Conservation (phyloP, 2,113 vertebrate species). For the Bagarius yarrelli region DNA sequence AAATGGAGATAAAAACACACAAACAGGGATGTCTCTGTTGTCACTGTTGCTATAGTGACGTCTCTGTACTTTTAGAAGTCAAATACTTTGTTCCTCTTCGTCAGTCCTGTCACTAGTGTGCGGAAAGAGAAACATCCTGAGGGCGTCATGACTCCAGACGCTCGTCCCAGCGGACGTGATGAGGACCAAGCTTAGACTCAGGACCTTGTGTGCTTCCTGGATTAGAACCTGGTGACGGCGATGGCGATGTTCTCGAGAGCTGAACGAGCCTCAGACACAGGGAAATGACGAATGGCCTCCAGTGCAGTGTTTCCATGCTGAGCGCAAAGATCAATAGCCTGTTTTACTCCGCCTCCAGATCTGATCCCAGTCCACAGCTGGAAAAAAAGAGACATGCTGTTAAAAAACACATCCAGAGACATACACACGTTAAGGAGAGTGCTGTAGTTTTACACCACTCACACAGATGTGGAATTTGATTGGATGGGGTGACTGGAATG, state of each 20-base stretch:
- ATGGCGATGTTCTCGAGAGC: conserved; percentile 95
- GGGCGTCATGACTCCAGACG: not conserved
- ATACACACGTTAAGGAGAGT: not conserved
- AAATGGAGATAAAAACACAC: not conserved
- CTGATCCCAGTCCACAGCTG: conserved; percentile 88
- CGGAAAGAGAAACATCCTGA: not conserved
- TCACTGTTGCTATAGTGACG: not conserved
- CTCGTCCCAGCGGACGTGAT: not conserved
- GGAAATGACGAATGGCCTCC: conserved; percentile 89
- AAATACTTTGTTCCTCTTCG: not conserved
- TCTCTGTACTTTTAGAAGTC: not conserved
- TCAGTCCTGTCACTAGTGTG: not conserved
- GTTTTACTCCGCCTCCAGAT: conserved; percentile 90
- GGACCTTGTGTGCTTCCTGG: conserved; percentile 47
- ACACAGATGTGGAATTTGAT: not conserved
- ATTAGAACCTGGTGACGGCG: conserved; percentile 84
- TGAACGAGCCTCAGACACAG: conserved; percentile 89
- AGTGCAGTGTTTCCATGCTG: conserved; percentile 92
- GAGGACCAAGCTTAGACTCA: not conserved
- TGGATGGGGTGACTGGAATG: not conserved
- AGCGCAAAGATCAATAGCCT: conserved; percentile 91
- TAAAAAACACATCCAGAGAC: not conserved
- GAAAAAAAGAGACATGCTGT: conserved; percentile 49
- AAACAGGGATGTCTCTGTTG: not conserved
- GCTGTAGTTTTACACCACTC: not conserved